Evolutionary conservation across 2,797 vertebrate species (phyloP), one percentile per base, ranked within the genome.

Genomic region (Staurois parvus): DNA sequence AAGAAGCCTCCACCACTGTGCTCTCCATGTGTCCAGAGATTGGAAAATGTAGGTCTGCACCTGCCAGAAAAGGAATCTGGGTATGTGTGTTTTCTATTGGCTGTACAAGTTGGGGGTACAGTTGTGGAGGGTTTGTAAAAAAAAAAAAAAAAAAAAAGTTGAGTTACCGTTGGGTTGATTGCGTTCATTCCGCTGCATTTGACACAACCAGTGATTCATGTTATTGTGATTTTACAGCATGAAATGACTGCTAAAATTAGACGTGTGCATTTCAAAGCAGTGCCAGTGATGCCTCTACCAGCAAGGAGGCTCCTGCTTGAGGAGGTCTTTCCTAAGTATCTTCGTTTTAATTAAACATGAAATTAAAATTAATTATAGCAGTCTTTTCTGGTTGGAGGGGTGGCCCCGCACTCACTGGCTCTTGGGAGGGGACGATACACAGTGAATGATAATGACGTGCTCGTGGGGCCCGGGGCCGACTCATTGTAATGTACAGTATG

Each of bases 351-450:
- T 86, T 86, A 86, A 86, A 78, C 74, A 86, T 82, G 72, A 85
- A 85, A 85, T 85, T 80, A 86, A 81, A 85, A 82, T 86, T 64
- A 86, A 86, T 85, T 85, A 85, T 79, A 77, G 15, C 42, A 48
- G 67, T 52, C 32, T 80, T 79, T 67, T 82, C 52, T 34, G 75
- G 85, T 67, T 15, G 56, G 40, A 77, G 67, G 79, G 62, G 73
- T 77, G 68, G 85, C 72, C 40, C 59, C 8, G 34, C 42, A 56
- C 12, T 68, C 52, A 21, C 62, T n/a, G 30, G 52, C 72, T 62
- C 67, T 29, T 13, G 72, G 84, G 73, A 82, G 40, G 30, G 34
- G 70, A 24, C 30, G 6, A 59, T 12, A 62, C 30, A 48, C 52
- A 37, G 9, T 19, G 85, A 77, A 82, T 82, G 15, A 19, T 69